Conservation (phyloP, 2,888 invertebrate genomes). For the Idaea biselata region DNA sequence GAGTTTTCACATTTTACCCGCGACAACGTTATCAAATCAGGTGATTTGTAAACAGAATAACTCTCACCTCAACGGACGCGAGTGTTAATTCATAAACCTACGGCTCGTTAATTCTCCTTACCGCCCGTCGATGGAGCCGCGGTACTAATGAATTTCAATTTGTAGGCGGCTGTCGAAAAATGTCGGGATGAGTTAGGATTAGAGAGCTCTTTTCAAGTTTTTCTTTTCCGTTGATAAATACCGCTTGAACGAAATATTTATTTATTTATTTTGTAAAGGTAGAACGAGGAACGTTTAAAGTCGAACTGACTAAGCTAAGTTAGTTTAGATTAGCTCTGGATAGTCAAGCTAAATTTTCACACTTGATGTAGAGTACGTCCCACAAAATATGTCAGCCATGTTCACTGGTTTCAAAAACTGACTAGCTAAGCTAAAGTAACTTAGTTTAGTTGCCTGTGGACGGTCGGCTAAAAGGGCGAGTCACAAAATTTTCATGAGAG, state of each 20-base stretch:
- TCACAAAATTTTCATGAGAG: no score
- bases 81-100: conserved; percentile 70
- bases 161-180: conserved; percentile 57
- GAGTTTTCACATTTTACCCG: background rate
- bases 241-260: conserved; percentile 14
- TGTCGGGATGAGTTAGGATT: conserved; percentile 45
- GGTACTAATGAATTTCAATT: conserved; percentile 77
- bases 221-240: conserved; percentile 22
- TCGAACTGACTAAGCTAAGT: no score
- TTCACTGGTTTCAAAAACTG: no score
- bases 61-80: conserved; percentile 27
- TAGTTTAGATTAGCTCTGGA: no score
- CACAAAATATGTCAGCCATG: no score
- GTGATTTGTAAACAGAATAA: background rate
- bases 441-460: no score
- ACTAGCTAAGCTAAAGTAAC: no score
- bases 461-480: no score
- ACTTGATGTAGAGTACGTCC: no score
- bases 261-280: background rate
- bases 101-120: conserved; percentile 76
- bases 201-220: conserved; percentile 31
- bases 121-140: conserved; percentile 58
- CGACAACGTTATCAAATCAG: background rate
- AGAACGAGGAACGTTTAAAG: no score
- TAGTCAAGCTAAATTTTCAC: no score